phyloP scores from a whole-genome alignment of 2,888 invertebrate species.

The Drosophila subquinaria region DNA sequence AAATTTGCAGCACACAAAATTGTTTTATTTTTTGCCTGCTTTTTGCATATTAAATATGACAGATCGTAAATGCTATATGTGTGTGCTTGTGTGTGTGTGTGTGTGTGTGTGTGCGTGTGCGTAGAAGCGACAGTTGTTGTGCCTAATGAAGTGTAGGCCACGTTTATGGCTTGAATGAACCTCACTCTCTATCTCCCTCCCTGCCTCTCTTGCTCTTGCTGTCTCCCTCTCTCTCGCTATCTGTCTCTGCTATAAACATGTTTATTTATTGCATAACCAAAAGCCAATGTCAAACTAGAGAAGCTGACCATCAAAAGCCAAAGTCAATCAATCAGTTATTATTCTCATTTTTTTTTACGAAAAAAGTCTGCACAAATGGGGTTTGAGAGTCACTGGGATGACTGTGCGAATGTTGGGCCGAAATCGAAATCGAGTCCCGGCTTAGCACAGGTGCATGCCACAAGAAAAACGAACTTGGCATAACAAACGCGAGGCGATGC shows the following conservation, averaged over 20 bases:
- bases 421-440: neutral
- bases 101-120: conserved; percentile 10
- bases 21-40: conserved; percentile 20
- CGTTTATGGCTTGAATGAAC: conserved; percentile 60
- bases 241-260: conserved; percentile 8
- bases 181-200: neutral
- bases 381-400: conserved; percentile 12
- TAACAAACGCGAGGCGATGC: neutral
- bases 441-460: conserved; percentile 11
- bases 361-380: neutral
- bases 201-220: neutral
- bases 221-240: neutral
- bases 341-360: neutral
- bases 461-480: neutral
- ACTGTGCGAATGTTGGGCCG: conserved; percentile 12
- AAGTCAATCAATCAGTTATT: conserved; percentile 50
- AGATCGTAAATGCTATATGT: conserved; percentile 55
- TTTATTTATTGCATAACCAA: conserved; percentile 60
- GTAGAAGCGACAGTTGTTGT: conserved; percentile 44
- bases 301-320: conserved; percentile 22
- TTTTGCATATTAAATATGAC: conserved; percentile 63
- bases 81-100: conserved; percentile 15
- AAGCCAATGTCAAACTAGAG: conserved; percentile 19
- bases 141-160: conserved; percentile 64
- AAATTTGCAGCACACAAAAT: neutral